These are phyloP conservation scores for Polydrusus cervinus DNA, from an alignment of 2,888 invertebrate genomes.

Conservation along the genomic window DNA sequence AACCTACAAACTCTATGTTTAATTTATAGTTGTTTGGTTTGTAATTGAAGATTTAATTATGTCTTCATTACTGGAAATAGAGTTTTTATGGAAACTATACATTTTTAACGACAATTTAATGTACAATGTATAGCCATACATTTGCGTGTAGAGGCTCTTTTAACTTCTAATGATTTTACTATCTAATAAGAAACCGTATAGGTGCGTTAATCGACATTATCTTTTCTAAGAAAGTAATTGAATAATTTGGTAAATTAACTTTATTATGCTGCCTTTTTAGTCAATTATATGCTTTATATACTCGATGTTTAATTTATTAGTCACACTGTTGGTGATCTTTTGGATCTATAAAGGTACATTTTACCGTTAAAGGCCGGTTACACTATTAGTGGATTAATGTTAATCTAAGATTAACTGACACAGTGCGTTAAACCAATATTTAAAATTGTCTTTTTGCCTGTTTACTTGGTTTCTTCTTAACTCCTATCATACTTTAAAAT, in stretches of 20 bases:
- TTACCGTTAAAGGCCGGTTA: background rate
- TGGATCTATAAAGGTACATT: background rate
- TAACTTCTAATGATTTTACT: background rate
- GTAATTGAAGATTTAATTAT: no score
- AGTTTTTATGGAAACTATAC: no score
- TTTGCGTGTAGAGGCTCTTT: background rate
- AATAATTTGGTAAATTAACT: slow-evolving; percentile 15
- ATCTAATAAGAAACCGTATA: background rate
- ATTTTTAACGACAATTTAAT: background rate
- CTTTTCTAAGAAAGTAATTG: background rate
- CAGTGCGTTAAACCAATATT: no score
- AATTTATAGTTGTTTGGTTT: no score
- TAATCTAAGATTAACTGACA: no score
- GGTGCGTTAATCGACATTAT: background rate
- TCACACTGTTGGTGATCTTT: background rate
- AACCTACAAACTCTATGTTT: no score
- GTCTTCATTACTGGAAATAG: no score
- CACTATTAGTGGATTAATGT: no score
- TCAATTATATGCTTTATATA: slow-evolving; percentile 14
- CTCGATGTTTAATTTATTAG: slow-evolving; percentile 3
- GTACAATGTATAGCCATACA: background rate
- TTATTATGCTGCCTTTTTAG: slow-evolving; percentile 1
- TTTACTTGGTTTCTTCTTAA: no score
- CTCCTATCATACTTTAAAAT: no score
- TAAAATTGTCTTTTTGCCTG: no score